Base-by-base conservation (phyloP, 2,113 vertebrate genomes). In the Neofelis nebulosa region DNA sequence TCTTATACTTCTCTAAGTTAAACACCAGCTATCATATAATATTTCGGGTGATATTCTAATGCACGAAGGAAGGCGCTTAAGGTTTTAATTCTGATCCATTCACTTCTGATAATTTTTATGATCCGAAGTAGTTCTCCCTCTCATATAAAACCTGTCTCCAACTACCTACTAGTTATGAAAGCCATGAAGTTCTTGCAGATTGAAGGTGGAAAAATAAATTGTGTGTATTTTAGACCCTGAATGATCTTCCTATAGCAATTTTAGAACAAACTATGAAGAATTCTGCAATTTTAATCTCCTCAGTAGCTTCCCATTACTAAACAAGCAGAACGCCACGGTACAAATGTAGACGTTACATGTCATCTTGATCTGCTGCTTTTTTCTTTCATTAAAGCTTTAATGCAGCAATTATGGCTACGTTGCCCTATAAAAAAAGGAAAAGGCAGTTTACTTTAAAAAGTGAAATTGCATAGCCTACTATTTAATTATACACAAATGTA, bases 401-500 rank as follows among this genome's bases (percentile, higher is more conserved):
- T 99, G 99, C 98, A 98, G 98, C 99, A 99, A 99, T 99, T 99
- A 99, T 98, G 98, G 98, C 98, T 98, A 98, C 98, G 99, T 99
- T 98, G 98, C 98, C 99, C 99, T 99, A 99, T 99, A 99, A 99
- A 99, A 99, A 99, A 98, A 98, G 98, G 98, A 98, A 98, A 98
- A 99, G 98, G 98, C 98, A 99, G 98, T 99, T 99, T 99, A 99
- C 99, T 99, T 99, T 99, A 99, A 99, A 99, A 99, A 99, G 99
- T 99, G 98, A 99, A 99, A 99, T 99, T 99, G 99, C 99, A 99
- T 99, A 99, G 99, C 99, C 99, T 99, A 99, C 99, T 99, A 99
- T 99, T 99, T 99, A 99, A 99, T 99, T 99, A 99, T 99, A 99
- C 98, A 99, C 99, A 99, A 99, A 99, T 99, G 98, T 99, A 99